Base-by-base conservation (phyloP, 2,888 invertebrate species). In the Rhyacophila evoluta region DNA sequence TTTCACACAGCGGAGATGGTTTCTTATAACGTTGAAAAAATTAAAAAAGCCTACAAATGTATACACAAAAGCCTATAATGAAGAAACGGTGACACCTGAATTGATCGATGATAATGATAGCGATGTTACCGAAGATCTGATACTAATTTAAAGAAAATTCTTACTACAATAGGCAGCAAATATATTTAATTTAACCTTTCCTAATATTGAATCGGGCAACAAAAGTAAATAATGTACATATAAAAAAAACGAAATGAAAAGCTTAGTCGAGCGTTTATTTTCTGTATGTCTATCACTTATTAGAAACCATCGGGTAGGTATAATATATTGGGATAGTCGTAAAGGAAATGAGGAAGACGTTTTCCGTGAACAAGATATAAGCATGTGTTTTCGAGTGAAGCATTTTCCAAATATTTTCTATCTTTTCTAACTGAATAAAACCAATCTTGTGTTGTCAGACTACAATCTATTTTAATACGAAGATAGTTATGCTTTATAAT, bases 271-370 rank as follows among this genome's bases (percentile, higher is more conserved):
- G 55, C 55, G 25, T 25, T 55, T 55, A 55, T 8, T 55, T 55
- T 55, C 19, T 6, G 15, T 8, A 55, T 55, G 15, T 55, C 55
- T 25, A 19, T 19, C 25, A 55, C 19, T 55, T 55, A 55, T 55
- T 55, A 55, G 55, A 55, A 55, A 55, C 19, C 55, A 55, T n/a
- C n/a, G n/a, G n/a, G 55, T 55, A 19, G 55, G 15, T 55, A 8
- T 55, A 55, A 5, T 55, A 55, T 19, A 25, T 15, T 15, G 10
- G 10, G 19, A 55, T 55, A 55, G 19, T 55, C 55, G 55, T 25
- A 55, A 55, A 55, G 55, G 55, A 55, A 55, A 55, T 55, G 2
- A 25, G 55, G 19, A 55, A 55, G 25, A 25, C 25, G 25, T 5
- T 55, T 19, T 55, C 25, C 19, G 12, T 19, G 55, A 55, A 55